Evolutionary conservation across 2,797 vertebrate genomes (phyloP).

Genomic region (Hephaestus fuliginosus): DNA sequence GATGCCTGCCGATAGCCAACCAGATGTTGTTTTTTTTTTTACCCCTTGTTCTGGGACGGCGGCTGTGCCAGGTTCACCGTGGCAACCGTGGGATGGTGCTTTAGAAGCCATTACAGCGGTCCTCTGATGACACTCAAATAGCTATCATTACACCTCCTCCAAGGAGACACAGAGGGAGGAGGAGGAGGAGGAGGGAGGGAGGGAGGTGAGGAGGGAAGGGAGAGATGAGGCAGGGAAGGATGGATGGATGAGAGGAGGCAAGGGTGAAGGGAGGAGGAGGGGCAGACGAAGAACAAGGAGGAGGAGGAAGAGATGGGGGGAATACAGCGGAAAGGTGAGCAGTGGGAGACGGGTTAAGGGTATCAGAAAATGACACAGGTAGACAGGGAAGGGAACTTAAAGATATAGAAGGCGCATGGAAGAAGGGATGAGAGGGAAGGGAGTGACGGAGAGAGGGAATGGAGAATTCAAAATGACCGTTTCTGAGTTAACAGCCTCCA

Average conservation of each 20-base stretch:
- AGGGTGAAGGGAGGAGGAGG: conserved; percentile 35
- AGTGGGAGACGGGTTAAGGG: conserved; percentile 51
- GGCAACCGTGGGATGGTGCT: conserved; percentile 88
- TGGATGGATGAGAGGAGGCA: conserved; percentile 34
- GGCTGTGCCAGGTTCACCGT: conserved; percentile 87
- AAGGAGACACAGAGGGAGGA: conserved; percentile 70
- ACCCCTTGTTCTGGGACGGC: conserved; percentile 76
- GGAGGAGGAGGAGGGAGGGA: conserved; percentile 22
- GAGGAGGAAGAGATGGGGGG: conserved; percentile 11
- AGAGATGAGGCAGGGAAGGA: conserved; percentile 30
- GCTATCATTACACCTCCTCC: conserved; percentile 90
- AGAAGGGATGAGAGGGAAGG: conserved; percentile 63
- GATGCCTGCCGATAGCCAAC: conserved; percentile 84
- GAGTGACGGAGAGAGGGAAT: conserved; percentile 67
- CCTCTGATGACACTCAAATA: conserved; percentile 91
- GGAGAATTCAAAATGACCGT: conserved; percentile 88
- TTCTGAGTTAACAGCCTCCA: conserved; percentile 89
- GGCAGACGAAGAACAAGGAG: conserved; percentile 33
- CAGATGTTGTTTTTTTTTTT: conserved; percentile 80
- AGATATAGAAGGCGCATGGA: conserved; percentile 64
- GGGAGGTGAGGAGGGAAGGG: conserved; percentile 3
- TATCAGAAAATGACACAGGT: conserved; percentile 75
- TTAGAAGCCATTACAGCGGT: conserved; percentile 88
- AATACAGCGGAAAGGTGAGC: conserved; percentile 33
- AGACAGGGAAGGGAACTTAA: conserved; percentile 63